Evolutionary conservation across 2,113 vertebrate genomes (phyloP).

Genomic region (Cromileptes altivelis): DNA sequence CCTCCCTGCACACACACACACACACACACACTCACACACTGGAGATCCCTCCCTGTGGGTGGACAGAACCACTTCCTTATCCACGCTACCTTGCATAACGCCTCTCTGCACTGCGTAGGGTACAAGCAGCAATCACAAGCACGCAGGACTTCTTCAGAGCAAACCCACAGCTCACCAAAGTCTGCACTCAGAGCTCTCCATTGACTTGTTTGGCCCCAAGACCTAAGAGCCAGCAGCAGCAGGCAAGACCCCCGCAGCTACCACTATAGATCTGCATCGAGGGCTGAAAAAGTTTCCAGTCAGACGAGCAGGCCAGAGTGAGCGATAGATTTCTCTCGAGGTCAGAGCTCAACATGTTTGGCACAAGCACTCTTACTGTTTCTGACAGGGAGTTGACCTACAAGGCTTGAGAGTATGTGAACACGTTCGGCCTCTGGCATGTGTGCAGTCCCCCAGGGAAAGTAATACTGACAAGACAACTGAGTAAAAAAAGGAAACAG

Average conservation of each 20-base stretch:
- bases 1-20: conserved; percentile 7
- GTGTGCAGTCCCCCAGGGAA: not conserved
- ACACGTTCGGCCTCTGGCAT: conserved; percentile 24
- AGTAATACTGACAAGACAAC: conserved; percentile 13
- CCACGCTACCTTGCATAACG: conserved; percentile 66
- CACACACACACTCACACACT: conserved; percentile 31
- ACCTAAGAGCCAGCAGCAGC: conserved; percentile 17
- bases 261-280: conserved; percentile 9
- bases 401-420: conserved; percentile 24
- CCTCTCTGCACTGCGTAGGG: conserved; percentile 56
- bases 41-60: conserved; percentile 67
- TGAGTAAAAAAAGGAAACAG: not conserved
- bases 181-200: conserved; percentile 1
- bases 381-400: conserved; percentile 52
- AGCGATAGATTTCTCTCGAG: conserved; percentile 43
- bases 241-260: conserved; percentile 25
- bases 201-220: conserved; percentile 35
- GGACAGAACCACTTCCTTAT: conserved; percentile 65
- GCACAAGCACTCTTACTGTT: conserved; percentile 22
- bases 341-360: conserved; percentile 60
- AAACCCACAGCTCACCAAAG: conserved; percentile 1
- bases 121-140: conserved; percentile 44
- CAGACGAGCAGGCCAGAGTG: not conserved
- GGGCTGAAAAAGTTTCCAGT: conserved; percentile 28
- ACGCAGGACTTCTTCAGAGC: conserved; percentile 28